Evolutionary conservation across 2,797 vertebrate species (phyloP).

Genomic region (Gymnodraco acuticeps): DNA sequence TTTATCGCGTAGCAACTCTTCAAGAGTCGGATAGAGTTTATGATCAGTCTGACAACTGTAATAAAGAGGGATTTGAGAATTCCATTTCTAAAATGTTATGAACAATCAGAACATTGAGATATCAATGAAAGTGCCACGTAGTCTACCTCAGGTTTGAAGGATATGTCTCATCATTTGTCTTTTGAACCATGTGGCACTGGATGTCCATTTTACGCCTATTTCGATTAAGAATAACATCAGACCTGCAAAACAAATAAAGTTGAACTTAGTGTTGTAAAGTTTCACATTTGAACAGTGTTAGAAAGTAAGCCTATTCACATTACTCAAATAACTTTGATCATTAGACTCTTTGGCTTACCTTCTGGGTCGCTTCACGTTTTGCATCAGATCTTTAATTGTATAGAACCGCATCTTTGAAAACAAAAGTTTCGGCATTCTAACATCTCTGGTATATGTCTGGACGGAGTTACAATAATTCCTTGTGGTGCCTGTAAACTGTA

Average conservation of each 20-base stretch:
- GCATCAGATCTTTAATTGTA: slow-evolving; percentile 74
- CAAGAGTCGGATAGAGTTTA: slow-evolving; percentile 53
- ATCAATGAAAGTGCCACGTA: neutral
- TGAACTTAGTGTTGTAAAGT: neutral
- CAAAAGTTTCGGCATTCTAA: slow-evolving; percentile 75
- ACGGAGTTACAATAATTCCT: neutral
- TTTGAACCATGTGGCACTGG: slow-evolving; percentile 44
- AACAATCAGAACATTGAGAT: neutral
- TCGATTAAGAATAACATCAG: slow-evolving; percentile 61
- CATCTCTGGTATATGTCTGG: slow-evolving; percentile 42
- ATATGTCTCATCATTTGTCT: slow-evolving; percentile 39
- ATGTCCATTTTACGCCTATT: slow-evolving; percentile 61
- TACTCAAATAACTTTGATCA: neutral
- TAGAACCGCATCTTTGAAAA: slow-evolving; percentile 73
- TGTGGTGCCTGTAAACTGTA: slow-evolving; percentile 2
- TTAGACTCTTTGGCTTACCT: slow-evolving; percentile 61
- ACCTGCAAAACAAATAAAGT: slow-evolving; percentile 46
- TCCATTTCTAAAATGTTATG: neutral
- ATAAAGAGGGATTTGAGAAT: neutral
- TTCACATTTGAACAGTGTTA: neutral
- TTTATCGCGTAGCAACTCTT: slow-evolving; percentile 73
- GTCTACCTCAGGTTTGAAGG: slow-evolving; percentile 60
- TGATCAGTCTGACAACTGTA: slow-evolving; percentile 47
- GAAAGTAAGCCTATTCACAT: neutral
- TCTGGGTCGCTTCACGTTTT: slow-evolving; percentile 62